Percentiles rank a stretch among this genome's conserved stretches.
phyloP scores from a whole-genome alignment of 1,140 invertebrate genomes.

The Lucilia cuprina region DNA sequence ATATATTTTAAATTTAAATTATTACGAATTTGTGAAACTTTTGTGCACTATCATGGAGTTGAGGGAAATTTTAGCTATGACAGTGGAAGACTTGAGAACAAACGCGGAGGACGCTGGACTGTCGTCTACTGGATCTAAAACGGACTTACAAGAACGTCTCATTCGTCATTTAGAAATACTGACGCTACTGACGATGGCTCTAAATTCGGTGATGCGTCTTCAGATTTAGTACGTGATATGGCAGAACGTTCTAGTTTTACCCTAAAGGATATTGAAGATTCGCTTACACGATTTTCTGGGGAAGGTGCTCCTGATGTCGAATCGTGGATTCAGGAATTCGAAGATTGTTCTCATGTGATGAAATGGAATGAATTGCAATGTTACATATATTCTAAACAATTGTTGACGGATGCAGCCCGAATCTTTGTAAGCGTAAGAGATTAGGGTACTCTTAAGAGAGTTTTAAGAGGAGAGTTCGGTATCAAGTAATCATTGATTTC shows the following conservation, averaged over 20 bases:
- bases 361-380: neutral
- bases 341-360: constrained; percentile 33
- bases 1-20: too few species aligned
- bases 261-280: constrained; percentile 36
- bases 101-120: neutral
- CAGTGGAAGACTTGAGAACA: too few species aligned
- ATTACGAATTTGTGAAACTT: too few species aligned
- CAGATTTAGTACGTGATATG: neutral
- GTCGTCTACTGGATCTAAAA: neutral
- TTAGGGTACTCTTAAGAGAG: neutral
- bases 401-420: constrained; percentile 1
- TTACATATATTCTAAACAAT: constrained; percentile 14
- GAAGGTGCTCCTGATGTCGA: constrained; percentile 21
- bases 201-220: neutral
- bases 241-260: constrained; percentile 18
- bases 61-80: too few species aligned
- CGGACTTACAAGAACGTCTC: neutral
- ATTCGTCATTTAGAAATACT: neutral
- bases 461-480: neutral
- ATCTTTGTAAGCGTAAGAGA: neutral
- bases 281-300: constrained; percentile 35
- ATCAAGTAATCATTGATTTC: neutral
- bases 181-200: neutral
- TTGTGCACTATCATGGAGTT: too few species aligned
- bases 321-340: constrained; percentile 38